Conservation (phyloP, 2,888 invertebrate species). For the Palloptera scutellata region DNA sequence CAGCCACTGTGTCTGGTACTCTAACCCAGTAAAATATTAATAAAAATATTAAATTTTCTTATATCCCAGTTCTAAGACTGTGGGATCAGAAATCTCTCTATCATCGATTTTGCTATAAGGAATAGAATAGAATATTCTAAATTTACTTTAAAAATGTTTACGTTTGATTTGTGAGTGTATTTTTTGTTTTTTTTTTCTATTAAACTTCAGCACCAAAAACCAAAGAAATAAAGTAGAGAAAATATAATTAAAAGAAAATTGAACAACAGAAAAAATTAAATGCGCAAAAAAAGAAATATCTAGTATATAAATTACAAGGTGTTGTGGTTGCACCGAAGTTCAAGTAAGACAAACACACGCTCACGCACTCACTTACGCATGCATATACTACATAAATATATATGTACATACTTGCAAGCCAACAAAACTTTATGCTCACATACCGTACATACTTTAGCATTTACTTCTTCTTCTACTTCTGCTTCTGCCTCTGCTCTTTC, state of each 20-base stretch:
- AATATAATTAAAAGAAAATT: constrained; percentile 1
- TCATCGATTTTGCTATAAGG: too few species aligned
- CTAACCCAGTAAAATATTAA: too few species aligned
- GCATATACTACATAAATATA: background rate
- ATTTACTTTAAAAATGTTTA: too few species aligned
- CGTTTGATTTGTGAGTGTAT: too few species aligned
- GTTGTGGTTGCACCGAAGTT: constrained; percentile 12
- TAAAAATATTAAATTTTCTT: too few species aligned
- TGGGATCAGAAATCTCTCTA: too few species aligned
- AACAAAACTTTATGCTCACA: background rate
- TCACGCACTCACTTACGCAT: background rate
- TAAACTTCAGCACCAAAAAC: too few species aligned
- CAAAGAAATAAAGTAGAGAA: background rate
- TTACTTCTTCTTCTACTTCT: background rate
- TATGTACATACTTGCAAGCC: background rate
- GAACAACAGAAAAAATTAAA: background rate
- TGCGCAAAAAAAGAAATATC: background rate
- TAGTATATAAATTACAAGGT: background rate
- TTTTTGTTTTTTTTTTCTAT: too few species aligned
- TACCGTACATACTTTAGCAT: background rate
- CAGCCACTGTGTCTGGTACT: too few species aligned
- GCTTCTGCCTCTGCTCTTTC: too few species aligned
- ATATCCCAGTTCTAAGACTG: too few species aligned
- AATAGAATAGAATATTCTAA: too few species aligned
- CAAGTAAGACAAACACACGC: constrained; percentile 14